These are phyloP conservation scores for Microhierax caerulescens DNA, from an alignment of 2,797 vertebrate species.

Conservation along the genomic window DNA sequence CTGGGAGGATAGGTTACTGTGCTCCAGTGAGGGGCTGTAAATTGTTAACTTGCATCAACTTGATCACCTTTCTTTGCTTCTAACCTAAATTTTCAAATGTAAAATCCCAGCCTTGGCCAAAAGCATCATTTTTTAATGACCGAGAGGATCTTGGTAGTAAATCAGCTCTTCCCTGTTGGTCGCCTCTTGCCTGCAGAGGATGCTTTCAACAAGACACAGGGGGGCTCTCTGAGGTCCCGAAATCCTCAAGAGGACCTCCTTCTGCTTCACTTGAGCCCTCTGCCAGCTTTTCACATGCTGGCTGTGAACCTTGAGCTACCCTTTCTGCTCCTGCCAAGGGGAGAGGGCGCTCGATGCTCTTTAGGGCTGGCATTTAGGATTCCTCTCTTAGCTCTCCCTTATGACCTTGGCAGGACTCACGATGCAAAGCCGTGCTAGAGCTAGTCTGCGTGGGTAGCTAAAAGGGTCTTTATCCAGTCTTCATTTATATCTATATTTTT, in stretches of 20 bases:
- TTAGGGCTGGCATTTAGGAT: not conserved
- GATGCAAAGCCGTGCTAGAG: not conserved
- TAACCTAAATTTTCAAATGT: not conserved
- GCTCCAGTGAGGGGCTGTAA: not conserved
- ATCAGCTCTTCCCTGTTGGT: not conserved
- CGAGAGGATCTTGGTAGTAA: not conserved
- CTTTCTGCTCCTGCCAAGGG: not conserved
- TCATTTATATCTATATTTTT: not conserved
- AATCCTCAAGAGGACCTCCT: not conserved
- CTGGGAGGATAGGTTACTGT: not conserved
- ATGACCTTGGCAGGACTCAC: not conserved
- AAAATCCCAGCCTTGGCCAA: not conserved
- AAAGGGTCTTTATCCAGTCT: not conserved
- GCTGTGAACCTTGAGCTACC: not conserved
- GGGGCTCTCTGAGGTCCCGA: not conserved
- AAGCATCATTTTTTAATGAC: not conserved
- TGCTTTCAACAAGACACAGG: not conserved
- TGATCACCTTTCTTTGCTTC: not conserved
- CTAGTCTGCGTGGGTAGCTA: not conserved
- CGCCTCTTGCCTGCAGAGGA: not conserved
- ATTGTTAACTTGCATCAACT: not conserved
- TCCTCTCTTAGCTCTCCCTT: not conserved
- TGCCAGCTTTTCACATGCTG: not conserved
- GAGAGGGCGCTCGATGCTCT: fast-evolving
- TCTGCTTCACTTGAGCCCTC: not conserved